Percentiles rank a stretch among this genome's conserved stretches.
Conservation (phyloP, 2,797 vertebrate genomes). For the Clarias laeviceps region DNA sequence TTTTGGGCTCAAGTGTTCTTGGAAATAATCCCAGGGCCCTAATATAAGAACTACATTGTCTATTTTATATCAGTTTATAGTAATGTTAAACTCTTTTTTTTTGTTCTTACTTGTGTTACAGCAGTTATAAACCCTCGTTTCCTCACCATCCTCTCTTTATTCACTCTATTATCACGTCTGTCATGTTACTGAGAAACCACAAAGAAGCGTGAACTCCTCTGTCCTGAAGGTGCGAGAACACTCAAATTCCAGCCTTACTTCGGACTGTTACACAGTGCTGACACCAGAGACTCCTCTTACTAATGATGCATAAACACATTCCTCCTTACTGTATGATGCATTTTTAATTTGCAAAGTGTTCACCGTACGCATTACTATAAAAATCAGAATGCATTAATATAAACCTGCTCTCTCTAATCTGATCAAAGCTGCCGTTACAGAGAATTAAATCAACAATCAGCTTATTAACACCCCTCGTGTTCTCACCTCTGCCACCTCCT, state of each 20-base stretch:
- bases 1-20: no score
- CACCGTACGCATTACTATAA: not conserved
- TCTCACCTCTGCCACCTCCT: slow-evolving; percentile 91
- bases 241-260: no score
- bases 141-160: not conserved
- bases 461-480: no score
- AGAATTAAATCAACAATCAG: not conserved
- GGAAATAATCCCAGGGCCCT: no score
- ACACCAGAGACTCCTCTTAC: not conserved
- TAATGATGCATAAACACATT: not conserved
- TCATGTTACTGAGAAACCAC: not conserved
- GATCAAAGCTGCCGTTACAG: not conserved
- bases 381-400: no score
- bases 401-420: no score
- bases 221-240: not conserved
- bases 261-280: not conserved
- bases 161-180: no score
- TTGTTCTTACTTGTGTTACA: not conserved
- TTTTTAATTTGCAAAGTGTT: not conserved
- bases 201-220: not conserved
- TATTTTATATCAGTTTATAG: not conserved
- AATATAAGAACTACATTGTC: not conserved
- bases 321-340: not conserved
- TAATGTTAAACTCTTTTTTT: not conserved
- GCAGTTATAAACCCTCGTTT: not conserved